Evolutionary conservation across 2,888 invertebrate genomes (phyloP).

Genomic region (Cataglyphis albicans): DNA sequence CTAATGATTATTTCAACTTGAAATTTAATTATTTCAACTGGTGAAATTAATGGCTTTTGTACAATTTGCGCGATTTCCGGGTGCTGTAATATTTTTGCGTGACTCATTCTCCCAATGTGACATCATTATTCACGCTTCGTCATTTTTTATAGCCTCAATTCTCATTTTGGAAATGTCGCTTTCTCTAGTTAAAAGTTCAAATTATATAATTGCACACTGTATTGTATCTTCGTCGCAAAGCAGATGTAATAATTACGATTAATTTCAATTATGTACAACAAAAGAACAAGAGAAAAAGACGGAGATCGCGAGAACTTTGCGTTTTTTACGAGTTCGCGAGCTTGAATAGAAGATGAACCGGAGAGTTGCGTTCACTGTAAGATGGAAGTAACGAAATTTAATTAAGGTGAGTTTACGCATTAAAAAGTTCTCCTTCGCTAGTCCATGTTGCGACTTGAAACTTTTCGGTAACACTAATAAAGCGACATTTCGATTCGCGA

Average conservation of each 20-base stretch:
- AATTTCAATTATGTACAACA: slow-evolving; percentile 34
- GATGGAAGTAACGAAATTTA: slow-evolving; percentile 31
- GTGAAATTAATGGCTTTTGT: slow-evolving; percentile 10
- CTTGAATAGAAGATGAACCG: slow-evolving; percentile 13
- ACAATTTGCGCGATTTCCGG: not conserved
- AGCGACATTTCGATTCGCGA: slow-evolving; percentile 25
- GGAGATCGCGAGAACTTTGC: not conserved
- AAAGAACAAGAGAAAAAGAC: not conserved
- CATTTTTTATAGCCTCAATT: not conserved
- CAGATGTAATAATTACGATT: slow-evolving; percentile 13
- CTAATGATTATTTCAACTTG: slow-evolving; percentile 38
- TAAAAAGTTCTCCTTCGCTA: not conserved
- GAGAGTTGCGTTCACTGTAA: slow-evolving; percentile 8
- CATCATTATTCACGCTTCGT: slow-evolving; percentile 21
- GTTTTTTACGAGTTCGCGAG: slow-evolving; percentile 23
- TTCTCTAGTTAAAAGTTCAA: too few species aligned
- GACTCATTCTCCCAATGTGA: not conserved
- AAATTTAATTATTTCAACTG: not conserved
- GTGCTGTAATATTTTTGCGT: slow-evolving; percentile 15
- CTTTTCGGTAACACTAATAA: slow-evolving; percentile 31
- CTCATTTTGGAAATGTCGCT: not conserved
- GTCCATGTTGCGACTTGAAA: not conserved
- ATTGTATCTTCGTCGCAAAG: slow-evolving; percentile 2
- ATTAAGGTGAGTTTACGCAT: slow-evolving; percentile 30
- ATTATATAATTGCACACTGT: not conserved